Conservation (phyloP, 2,888 invertebrate species). For the Rhodophaea formosa region DNA sequence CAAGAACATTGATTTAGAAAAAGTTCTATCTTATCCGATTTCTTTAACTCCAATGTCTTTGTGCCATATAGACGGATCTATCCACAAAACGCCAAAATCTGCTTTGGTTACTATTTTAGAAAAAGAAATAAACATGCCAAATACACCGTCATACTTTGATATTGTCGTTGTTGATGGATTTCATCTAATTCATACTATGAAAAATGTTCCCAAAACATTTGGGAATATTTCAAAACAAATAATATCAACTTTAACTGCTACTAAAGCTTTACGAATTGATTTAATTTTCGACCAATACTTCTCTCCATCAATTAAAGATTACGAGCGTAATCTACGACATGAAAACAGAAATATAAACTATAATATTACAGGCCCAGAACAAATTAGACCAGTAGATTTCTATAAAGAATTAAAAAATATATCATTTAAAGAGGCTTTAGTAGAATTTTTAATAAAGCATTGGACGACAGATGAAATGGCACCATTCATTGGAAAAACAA, state of each 20-base stretch:
- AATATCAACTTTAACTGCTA: conserved; percentile 3
- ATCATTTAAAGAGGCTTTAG: conserved; percentile 20
- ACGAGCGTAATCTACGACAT: conserved; percentile 3
- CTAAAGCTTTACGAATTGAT: conserved; percentile 11
- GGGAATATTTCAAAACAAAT: conserved; percentile 9
- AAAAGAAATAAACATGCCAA: conserved; percentile 20
- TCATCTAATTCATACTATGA: conserved; percentile 33
- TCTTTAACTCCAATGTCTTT: conserved; percentile 30
- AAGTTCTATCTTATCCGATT: conserved; percentile 27
- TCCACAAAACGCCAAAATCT: conserved; percentile 39
- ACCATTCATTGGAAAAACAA: conserved; percentile 15
- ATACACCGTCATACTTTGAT: conserved; percentile 20
- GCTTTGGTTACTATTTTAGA: conserved; percentile 30
- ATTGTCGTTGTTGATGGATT: conserved; percentile 34
- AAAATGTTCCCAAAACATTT: conserved; percentile 23
- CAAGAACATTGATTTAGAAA: conserved; percentile 28
- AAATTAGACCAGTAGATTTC: conserved; percentile 20
- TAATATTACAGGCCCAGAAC: conserved; percentile 18
- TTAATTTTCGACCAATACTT: conserved; percentile 20
- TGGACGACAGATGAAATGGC: conserved; percentile 19
- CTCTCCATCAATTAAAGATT: conserved; percentile 21
- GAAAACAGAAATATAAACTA: conserved; percentile 3
- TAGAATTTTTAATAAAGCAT: conserved; percentile 16
- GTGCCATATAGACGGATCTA: conserved; percentile 36
- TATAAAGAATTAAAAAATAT: conserved; percentile 18